Evolutionary conservation across 2,113 vertebrate species (phyloP).

Genomic region (Melospiza georgiana): DNA sequence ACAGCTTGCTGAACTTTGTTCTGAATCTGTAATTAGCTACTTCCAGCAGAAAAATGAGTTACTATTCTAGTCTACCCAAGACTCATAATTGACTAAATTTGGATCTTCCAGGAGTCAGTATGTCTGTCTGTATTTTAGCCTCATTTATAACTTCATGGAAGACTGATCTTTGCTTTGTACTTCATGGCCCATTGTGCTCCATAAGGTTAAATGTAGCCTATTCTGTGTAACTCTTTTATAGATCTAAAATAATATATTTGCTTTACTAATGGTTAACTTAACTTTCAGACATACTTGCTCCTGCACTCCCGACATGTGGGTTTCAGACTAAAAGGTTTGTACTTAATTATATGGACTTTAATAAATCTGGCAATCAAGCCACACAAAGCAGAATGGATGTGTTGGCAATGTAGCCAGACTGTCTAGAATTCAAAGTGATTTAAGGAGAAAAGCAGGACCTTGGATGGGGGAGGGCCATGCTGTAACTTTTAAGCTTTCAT

Average conservation of each 20-base stretch:
- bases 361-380: constrained; percentile 7
- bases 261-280: not conserved
- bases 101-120: constrained; percentile 28
- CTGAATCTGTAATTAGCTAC: constrained; percentile 22
- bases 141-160: constrained; percentile 25
- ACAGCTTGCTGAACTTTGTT: constrained; percentile 43
- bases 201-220: constrained; percentile 11
- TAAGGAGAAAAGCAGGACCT: not conserved
- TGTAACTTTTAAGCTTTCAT: not conserved
- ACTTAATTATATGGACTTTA: not conserved
- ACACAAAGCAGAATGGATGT: not conserved
- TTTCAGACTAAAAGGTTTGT: not conserved
- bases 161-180: constrained; percentile 33
- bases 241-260: not conserved
- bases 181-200: constrained; percentile 46
- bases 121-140: constrained; percentile 37
- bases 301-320: not conserved
- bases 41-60: constrained; percentile 45
- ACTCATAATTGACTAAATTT: constrained; percentile 38
- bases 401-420: not conserved
- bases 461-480: not conserved
- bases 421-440: constrained; percentile 1
- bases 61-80: constrained; percentile 22
- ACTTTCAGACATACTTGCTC: not conserved
- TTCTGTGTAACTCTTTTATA: not conserved